Conservation (phyloP, 2,888 invertebrate species). For the Drosophila mimica region DNA sequence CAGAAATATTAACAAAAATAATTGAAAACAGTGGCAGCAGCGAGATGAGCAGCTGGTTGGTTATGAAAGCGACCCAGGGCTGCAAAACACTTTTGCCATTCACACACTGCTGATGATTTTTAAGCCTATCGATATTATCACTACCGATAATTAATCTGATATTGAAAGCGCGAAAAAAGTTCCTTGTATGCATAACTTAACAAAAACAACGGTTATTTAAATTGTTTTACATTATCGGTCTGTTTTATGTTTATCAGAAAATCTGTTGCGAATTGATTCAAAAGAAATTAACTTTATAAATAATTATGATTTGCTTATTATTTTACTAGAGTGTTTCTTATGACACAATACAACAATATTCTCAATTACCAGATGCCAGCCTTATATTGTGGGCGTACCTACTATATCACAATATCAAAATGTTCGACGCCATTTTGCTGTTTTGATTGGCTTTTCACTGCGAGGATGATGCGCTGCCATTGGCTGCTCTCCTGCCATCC, state of each 20-base stretch:
- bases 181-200: neutral
- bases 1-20: constrained; percentile 22
- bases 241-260: neutral
- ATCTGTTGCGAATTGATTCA: neutral
- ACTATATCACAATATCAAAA: neutral
- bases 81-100: constrained; percentile 23
- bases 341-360: neutral
- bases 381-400: constrained; percentile 14
- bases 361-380: neutral
- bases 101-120: neutral
- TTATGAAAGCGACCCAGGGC: constrained; percentile 69
- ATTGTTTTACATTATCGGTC: neutral
- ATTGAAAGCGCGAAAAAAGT: neutral
- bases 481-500: constrained; percentile 35
- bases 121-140: neutral
- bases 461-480: constrained; percentile 37
- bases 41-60: constrained; percentile 30
- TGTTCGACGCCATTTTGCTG: constrained; percentile 63
- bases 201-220: constrained; percentile 7
- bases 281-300: neutral
- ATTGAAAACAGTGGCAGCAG: neutral
- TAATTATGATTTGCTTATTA: neutral
- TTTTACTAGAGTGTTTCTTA: neutral
- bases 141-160: neutral
- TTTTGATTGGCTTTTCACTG: constrained; percentile 45